phyloP scores from a whole-genome alignment of 2,113 vertebrate species.

The Dermatemys mawii region DNA sequence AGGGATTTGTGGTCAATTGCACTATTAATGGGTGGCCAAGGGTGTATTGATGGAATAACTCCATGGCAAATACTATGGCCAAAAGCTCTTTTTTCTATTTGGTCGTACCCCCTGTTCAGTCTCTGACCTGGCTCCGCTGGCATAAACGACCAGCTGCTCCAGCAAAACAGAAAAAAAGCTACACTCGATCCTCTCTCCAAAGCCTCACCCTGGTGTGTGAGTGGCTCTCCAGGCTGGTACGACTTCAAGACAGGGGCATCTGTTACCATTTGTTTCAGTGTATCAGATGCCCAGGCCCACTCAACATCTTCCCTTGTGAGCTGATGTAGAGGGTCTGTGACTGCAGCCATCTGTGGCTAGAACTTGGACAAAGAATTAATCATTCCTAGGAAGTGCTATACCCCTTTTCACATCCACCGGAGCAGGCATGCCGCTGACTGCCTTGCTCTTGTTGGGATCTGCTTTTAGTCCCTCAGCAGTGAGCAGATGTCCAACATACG shows the following conservation, averaged over 20 bases:
- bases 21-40: neutral
- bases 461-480: neutral
- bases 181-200: neutral
- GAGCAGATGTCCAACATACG: neutral
- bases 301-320: accelerated
- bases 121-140: neutral
- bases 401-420: neutral
- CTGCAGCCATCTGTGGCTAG: neutral
- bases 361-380: neutral
- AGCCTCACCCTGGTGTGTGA: neutral
- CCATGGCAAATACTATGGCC: neutral
- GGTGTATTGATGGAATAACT: neutral
- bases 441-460: neutral
- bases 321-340: neutral
- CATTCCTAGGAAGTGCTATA: neutral
- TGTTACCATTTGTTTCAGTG: neutral
- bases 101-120: neutral
- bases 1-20: neutral
- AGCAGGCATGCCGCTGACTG: neutral
- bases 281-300: neutral
- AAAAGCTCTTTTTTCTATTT: neutral
- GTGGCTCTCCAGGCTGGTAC: neutral
- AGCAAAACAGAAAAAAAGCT: neutral
- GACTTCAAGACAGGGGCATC: neutral
- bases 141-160: neutral